Conservation (phyloP, 2,888 invertebrate genomes). For the Galeruca laticollis region DNA sequence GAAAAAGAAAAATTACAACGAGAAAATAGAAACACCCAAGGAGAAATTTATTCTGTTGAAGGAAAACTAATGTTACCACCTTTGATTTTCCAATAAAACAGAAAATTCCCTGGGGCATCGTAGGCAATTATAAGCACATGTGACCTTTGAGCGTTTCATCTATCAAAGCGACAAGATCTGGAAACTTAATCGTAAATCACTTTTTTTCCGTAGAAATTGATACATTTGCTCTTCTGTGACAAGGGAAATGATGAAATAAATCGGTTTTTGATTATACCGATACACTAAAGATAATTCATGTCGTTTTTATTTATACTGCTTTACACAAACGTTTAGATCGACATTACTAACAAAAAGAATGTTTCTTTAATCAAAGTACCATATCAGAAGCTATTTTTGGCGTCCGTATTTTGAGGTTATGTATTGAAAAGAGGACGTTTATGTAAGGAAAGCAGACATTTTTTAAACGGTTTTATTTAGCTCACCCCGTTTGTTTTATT, state of each 20-base stretch:
- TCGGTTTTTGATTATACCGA: constrained; percentile 17
- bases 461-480: too few relatives aligned
- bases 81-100: constrained; percentile 39
- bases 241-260: constrained; percentile 4
- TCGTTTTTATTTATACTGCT: not conserved
- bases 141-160: constrained; percentile 64
- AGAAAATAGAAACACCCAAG: not conserved
- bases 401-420: too few relatives aligned
- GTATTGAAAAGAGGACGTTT: too few relatives aligned
- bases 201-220: constrained; percentile 46
- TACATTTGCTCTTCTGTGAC: constrained; percentile 26
- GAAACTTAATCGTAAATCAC: constrained; percentile 56
- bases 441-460: too few relatives aligned
- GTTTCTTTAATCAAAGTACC: too few relatives aligned
- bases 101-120: constrained; percentile 56
- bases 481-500: too few relatives aligned
- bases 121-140: constrained; percentile 68
- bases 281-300: not conserved
- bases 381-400: too few relatives aligned
- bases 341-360: too few relatives aligned
- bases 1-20: constrained; percentile 6
- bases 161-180: constrained; percentile 61
- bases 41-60: not conserved
- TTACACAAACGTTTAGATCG: too few relatives aligned
- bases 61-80: constrained; percentile 31